Evolutionary conservation across 2,113 vertebrate species (phyloP).

Genomic region (Athene cunicularia): DNA sequence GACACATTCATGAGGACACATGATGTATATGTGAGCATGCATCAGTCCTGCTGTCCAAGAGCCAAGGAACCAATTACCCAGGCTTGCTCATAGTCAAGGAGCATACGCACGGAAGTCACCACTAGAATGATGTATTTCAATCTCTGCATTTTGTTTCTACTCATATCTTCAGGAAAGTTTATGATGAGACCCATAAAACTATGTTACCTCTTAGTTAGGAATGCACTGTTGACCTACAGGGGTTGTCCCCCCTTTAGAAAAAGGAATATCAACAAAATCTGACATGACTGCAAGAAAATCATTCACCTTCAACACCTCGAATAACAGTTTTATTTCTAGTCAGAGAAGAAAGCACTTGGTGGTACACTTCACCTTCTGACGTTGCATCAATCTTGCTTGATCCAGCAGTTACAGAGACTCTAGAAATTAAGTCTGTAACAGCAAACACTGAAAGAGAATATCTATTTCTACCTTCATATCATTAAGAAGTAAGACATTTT

Average conservation of each 20-base stretch:
- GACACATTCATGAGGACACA: not conserved
- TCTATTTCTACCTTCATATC: not conserved
- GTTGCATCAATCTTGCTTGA: not conserved
- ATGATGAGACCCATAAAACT: not conserved
- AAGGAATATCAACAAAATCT: not conserved
- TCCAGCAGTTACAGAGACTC: not conserved
- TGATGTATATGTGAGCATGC: fast-evolving
- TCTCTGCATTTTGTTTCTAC: not conserved
- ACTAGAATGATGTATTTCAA: not conserved
- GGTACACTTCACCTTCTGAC: not conserved
- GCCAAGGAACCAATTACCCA: not conserved
- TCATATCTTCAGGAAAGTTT: not conserved
- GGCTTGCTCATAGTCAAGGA: not conserved
- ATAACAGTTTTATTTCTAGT: not conserved
- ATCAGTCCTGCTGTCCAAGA: not conserved
- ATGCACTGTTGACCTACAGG: not conserved
- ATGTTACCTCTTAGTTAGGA: not conserved
- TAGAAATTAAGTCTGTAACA: not conserved
- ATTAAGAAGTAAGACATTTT: not conserved
- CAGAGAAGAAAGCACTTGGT: not conserved
- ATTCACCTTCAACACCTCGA: not conserved
- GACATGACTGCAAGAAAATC: not conserved
- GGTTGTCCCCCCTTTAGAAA: not conserved
- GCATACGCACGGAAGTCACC: not conserved
- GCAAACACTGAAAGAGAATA: not conserved